Evolutionary conservation across 2,888 invertebrate genomes (phyloP).

Genomic region (Plebejus anna): DNA sequence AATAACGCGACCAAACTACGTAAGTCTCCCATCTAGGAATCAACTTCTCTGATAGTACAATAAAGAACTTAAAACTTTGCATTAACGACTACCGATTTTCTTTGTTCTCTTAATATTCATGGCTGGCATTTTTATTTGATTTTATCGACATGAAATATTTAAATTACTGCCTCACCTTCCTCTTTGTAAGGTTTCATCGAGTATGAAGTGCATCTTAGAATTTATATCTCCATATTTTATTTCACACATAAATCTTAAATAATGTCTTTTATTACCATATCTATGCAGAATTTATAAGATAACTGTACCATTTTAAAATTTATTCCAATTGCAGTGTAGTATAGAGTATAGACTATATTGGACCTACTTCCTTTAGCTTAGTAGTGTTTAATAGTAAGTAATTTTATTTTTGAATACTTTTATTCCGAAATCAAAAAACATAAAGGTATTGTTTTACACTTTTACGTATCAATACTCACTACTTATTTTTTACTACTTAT

Average conservation of each 20-base stretch:
- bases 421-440: too few species aligned
- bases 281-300: background rate
- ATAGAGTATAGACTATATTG: too few species aligned
- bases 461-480: too few species aligned
- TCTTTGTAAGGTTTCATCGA: conserved; percentile 34
- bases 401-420: too few species aligned
- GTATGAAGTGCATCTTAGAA: background rate
- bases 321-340: too few species aligned
- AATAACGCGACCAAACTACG: too few species aligned
- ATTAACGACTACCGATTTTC: conserved; percentile 35
- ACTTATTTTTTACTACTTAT: too few species aligned
- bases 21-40: too few species aligned
- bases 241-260: background rate
- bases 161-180: conserved; percentile 45
- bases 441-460: too few species aligned
- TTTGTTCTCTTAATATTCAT: conserved; percentile 44
- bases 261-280: conserved; percentile 9
- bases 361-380: too few species aligned
- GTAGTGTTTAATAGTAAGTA: too few species aligned
- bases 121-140: conserved; percentile 45
- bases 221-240: conserved; percentile 13
- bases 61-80: conserved; percentile 26
- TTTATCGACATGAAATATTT: conserved; percentile 49
- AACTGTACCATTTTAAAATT: background rate
- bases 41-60: too few species aligned